Conservation (phyloP, 2,797 vertebrate species). For the Gallinago stenura region DNA sequence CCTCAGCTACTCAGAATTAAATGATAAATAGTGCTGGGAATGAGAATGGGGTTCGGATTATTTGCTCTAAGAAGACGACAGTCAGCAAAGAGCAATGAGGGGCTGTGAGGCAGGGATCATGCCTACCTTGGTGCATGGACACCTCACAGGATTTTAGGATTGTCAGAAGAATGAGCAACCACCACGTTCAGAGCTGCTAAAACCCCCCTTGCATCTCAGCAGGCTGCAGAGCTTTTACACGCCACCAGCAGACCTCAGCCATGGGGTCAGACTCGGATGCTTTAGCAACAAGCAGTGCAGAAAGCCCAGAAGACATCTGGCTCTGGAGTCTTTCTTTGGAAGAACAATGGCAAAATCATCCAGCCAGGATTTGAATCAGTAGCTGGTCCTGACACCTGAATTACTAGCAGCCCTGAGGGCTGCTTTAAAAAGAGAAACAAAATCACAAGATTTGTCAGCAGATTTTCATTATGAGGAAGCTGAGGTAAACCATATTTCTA, state of each 20-base stretch:
- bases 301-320: not conserved
- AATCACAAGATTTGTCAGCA: slow-evolving; percentile 68
- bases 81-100: not conserved
- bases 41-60: not conserved
- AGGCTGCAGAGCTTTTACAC: not conserved
- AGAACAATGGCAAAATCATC: slow-evolving; percentile 26
- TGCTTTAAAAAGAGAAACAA: slow-evolving; percentile 56
- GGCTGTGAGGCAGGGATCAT: not conserved
- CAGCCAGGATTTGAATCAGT: slow-evolving; percentile 30
- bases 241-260: not conserved
- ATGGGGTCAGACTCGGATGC: not conserved
- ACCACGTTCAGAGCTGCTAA: accelerated
- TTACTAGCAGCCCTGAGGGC: not conserved
- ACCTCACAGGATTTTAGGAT: not conserved
- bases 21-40: not conserved
- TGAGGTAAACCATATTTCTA: slow-evolving; percentile 62
- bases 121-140: not conserved
- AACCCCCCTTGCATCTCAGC: not conserved
- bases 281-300: not conserved
- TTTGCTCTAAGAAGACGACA: not conserved
- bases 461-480: slow-evolving; percentile 55
- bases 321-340: not conserved
- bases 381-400: slow-evolving; percentile 62
- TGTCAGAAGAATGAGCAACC: not conserved
- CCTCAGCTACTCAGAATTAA: not conserved